These are phyloP conservation scores for Labeo rohita DNA, from an alignment of 2,113 vertebrate species.

Conservation along the genomic window DNA sequence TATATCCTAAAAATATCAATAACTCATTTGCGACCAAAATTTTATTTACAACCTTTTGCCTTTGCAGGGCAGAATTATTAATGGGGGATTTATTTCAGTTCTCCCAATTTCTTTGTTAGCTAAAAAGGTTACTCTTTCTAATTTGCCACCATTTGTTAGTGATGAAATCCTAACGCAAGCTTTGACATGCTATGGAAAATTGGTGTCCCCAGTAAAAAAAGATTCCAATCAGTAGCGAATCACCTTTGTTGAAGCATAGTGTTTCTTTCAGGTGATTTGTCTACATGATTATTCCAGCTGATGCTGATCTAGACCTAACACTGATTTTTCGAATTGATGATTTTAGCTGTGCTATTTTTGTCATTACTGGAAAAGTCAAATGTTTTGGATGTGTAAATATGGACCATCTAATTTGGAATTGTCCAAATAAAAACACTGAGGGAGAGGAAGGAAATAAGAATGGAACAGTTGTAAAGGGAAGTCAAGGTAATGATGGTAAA, in stretches of 20 bases:
- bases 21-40: too few relatives aligned
- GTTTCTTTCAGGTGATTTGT: constrained; percentile 50
- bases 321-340: background rate
- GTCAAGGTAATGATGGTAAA: background rate
- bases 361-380: background rate
- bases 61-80: background rate
- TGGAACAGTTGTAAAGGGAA: background rate
- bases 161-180: background rate
- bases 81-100: background rate
- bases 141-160: background rate
- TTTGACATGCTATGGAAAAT: background rate
- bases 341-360: background rate
- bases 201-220: background rate
- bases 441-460: background rate
- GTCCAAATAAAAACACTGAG: background rate
- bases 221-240: background rate
- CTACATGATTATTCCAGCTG: background rate
- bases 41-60: too few relatives aligned
- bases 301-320: background rate
- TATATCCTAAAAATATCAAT: background rate
- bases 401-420: background rate
- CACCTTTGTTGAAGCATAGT: background rate
- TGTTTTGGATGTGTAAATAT: background rate
- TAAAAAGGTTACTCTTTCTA: background rate
- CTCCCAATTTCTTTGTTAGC: background rate